Base-by-base conservation (phyloP, 2,888 invertebrate species). In the Portevinia maculata region DNA sequence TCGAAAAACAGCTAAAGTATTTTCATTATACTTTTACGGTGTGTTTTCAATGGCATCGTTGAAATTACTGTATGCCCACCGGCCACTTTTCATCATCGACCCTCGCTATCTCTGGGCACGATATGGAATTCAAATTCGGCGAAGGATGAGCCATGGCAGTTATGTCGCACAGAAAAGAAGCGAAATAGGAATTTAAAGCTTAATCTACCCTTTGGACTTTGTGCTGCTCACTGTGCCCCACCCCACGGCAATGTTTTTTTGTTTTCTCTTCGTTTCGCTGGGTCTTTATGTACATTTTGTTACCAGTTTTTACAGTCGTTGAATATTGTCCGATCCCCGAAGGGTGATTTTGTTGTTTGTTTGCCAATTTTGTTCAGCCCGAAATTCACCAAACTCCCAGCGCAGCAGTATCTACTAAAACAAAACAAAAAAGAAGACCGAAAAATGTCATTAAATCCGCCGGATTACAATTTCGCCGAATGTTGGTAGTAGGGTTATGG, bases 391-490 rank as follows among this genome's bases (percentile, higher is more conserved):
- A 71, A 78, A 78, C 74, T 74, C n/a, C n/a, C n/a, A n/a, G n/a
- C n/a, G 69, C 69, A 75, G 59, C 62, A 69, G 37, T 69, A 57
- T 30, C 34, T 24, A 24, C n/a, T n/a, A 32, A 64, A 65, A 64
- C 55, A 24, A 67, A 64, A 70, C 39, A 48, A 11, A 52, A 55
- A 19, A 19, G 48, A 52, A 70, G 70, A 71, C 59, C 59, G 64
- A 83, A 65, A 78, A 73, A 83, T 83, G 78, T 78, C 83, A 83
- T 78, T 78, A 83, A 83, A 83, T 78, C 78, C 78, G 48, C 34
- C 67, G 83, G 78, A 83, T 78, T 83, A 83, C 83, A 83, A 57
- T 83, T 78, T 78, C 55, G 65, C 59, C 70, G 2, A 76, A 83
- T 71, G n/a, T n/a, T n/a, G 76, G 71, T 65, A 83, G 78, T 73